Evolutionary conservation across 2,113 vertebrate genomes (phyloP).

Genomic region (Elanus axillaris): DNA sequence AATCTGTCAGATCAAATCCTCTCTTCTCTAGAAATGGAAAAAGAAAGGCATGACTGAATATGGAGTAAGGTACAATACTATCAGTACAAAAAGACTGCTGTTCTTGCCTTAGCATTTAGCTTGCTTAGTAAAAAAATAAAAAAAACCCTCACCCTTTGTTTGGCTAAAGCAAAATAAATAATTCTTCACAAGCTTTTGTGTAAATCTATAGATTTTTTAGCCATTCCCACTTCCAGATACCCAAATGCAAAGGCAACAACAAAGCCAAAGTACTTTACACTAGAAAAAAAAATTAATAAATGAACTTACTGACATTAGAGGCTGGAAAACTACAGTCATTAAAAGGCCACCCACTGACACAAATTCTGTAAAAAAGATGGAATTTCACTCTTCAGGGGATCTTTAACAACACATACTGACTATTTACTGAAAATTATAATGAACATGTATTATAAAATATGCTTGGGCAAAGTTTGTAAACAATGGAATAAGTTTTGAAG

Average conservation of each 20-base stretch:
- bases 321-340: background rate
- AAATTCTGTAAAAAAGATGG: background rate
- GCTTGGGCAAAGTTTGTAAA: background rate
- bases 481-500: background rate
- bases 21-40: background rate
- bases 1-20: background rate
- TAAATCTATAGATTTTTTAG: background rate
- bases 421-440: background rate
- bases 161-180: background rate
- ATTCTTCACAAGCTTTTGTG: background rate
- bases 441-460: background rate
- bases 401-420: background rate
- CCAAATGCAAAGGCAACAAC: background rate
- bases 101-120: background rate
- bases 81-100: background rate
- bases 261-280: background rate
- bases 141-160: rapidly evolving
- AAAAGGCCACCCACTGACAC: background rate
- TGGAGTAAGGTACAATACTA: background rate
- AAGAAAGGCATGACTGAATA: background rate
- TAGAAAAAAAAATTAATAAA: background rate
- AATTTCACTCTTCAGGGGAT: background rate
- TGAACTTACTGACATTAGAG: background rate
- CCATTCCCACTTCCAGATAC: background rate
- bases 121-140: background rate